Evolutionary conservation across 2,113 vertebrate genomes (phyloP).

Genomic region (Fulmarus glacialis): DNA sequence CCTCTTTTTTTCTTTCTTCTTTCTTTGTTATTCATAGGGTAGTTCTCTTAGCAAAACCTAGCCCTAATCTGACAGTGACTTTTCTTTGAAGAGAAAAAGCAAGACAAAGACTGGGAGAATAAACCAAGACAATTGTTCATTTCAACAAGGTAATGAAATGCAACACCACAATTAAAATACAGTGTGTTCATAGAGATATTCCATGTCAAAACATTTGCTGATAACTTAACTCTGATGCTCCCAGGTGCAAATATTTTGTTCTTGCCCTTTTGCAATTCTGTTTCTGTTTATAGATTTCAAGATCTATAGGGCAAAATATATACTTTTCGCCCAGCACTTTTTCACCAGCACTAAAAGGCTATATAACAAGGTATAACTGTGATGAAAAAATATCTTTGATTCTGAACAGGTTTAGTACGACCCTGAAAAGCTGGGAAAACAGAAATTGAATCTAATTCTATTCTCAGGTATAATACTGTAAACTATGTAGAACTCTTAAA

Average conservation of each 20-base stretch:
- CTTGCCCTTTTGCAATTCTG: neutral
- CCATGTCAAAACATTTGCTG: neutral
- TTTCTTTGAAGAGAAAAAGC: neutral
- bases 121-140: neutral
- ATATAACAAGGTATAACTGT: neutral
- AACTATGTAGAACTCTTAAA: neutral
- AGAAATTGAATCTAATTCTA: neutral
- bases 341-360: neutral
- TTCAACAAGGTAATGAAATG: neutral
- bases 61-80: neutral
- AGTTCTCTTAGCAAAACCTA: neutral
- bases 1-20: neutral
- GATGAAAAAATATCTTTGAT: neutral
- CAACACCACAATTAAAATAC: neutral
- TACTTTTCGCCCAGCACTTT: neutral
- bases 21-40: neutral
- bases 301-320: neutral
- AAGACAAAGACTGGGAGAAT: neutral
- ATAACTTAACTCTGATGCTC: neutral
- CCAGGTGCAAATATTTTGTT: neutral
- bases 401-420: neutral
- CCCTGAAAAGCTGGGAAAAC: neutral
- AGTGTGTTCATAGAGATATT: neutral
- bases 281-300: neutral
- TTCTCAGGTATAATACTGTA: neutral